These are phyloP conservation scores for Numenius arquata DNA, from an alignment of 2,113 vertebrate species.

Conservation along the genomic window DNA sequence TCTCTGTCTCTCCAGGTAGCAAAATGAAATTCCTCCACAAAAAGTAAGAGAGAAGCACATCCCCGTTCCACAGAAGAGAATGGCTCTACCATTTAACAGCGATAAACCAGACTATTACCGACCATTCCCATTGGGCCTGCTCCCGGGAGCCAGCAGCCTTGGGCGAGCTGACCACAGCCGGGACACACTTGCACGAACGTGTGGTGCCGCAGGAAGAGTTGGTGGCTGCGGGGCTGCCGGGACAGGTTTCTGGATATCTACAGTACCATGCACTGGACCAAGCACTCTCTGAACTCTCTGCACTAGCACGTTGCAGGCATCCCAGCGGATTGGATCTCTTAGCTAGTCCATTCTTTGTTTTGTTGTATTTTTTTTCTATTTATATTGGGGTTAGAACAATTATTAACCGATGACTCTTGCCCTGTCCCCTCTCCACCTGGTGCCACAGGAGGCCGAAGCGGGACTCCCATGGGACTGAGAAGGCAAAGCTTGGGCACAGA, in stretches of 20 bases:
- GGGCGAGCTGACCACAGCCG: background rate
- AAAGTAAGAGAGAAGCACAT: constrained; percentile 59
- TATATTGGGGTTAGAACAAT: constrained; percentile 38
- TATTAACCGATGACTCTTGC: constrained; percentile 43
- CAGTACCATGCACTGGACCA: constrained; percentile 60
- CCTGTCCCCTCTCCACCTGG: constrained; percentile 8
- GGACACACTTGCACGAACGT: rapidly evolving
- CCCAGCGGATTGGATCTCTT: constrained; percentile 9
- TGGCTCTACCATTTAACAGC: background rate
- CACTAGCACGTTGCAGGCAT: constrained; percentile 3
- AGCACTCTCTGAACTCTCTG: constrained; percentile 47
- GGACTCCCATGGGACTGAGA: background rate
- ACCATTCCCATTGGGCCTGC: background rate
- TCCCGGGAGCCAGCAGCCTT: background rate
- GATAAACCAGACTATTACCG: background rate
- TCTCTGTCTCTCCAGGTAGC: constrained; percentile 65
- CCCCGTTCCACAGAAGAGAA: background rate
- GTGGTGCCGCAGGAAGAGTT: background rate
- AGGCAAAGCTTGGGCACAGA: background rate
- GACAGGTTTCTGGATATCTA: background rate
- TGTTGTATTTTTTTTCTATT: constrained; percentile 61
- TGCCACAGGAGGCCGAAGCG: background rate
- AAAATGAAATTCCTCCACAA: constrained; percentile 85
- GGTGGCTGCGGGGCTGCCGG: background rate
- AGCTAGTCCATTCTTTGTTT: constrained; percentile 56